phyloP scores from a whole-genome alignment of 2,888 invertebrate species.

The Keiferia lycopersicella region DNA sequence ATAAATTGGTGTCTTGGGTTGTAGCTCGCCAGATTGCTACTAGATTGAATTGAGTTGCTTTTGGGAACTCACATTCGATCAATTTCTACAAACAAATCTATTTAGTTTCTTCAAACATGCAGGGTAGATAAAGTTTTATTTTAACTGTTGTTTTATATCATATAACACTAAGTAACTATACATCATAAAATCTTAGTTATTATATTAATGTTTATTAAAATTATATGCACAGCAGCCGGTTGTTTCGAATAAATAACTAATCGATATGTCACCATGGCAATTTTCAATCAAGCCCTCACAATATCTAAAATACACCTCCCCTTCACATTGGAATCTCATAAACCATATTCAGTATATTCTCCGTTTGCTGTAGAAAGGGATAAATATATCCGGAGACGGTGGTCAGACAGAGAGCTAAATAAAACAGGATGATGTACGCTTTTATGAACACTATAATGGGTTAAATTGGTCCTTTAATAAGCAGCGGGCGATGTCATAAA shows the following conservation, averaged over 20 bases:
- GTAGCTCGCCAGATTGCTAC: background rate
- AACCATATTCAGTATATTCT: conserved; percentile 65
- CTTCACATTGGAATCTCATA: conserved; percentile 70
- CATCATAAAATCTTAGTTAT: background rate
- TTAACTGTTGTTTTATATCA: too few relatives aligned
- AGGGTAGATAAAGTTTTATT: too few relatives aligned
- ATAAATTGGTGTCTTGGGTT: conserved; percentile 25
- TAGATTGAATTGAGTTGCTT: conserved; percentile 4
- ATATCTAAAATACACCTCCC: conserved; percentile 67
- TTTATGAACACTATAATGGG: conserved; percentile 77
- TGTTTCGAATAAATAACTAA: background rate
- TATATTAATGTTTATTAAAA: too few relatives aligned
- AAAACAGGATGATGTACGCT: conserved; percentile 77
- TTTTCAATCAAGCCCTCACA: conserved; percentile 50
- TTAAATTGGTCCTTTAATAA: conserved; percentile 78
- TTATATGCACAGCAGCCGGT: too few relatives aligned
- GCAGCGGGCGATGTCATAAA: conserved; percentile 66
- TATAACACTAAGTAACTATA: background rate
- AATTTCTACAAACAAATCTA: background rate
- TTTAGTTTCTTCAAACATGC: background rate
- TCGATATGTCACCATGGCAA: conserved; percentile 16
- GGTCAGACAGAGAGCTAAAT: conserved; percentile 51
- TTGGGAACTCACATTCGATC: background rate
- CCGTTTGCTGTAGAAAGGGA: conserved; percentile 45
- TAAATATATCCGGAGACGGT: conserved; percentile 32